phyloP scores from a whole-genome alignment of 2,113 vertebrate genomes.

The Aptenodytes patagonicus region DNA sequence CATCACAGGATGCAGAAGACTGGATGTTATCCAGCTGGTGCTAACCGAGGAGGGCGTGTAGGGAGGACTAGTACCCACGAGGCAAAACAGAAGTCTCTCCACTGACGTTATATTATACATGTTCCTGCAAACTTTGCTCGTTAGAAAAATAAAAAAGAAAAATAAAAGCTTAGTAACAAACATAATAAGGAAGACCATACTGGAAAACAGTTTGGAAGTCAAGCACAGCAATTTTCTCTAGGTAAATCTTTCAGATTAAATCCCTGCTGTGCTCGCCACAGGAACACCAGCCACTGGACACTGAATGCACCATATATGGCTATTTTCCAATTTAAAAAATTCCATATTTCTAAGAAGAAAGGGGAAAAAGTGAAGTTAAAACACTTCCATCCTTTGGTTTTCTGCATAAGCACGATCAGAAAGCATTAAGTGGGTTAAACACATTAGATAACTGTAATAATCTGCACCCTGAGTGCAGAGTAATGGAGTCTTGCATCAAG shows the following conservation, averaged over 20 bases:
- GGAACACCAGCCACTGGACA: neutral
- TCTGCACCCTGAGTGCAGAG: conserved; percentile 7
- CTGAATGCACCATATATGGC: neutral
- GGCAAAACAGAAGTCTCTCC: neutral
- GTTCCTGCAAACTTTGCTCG: neutral
- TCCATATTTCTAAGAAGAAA: neutral
- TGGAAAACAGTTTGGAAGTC: neutral
- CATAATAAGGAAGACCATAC: neutral
- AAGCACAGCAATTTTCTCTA: neutral
- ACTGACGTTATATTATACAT: neutral
- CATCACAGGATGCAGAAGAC: neutral
- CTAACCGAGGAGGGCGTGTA: neutral
- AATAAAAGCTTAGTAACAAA: neutral
- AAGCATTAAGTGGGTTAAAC: conserved; percentile 30
- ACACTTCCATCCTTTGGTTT: neutral
- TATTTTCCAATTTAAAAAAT: neutral
- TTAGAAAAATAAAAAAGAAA: neutral
- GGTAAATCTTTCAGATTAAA: neutral
- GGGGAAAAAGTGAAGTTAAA: neutral
- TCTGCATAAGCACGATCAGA: neutral
- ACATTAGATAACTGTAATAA: conserved; percentile 27
- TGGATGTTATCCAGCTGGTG: neutral
- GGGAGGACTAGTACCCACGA: neutral
- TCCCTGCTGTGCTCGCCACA: neutral
- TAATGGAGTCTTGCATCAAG: conserved; percentile 38